phyloP scores from a whole-genome alignment of 2,113 vertebrate genomes.

The Orthonyx spaldingii region DNA sequence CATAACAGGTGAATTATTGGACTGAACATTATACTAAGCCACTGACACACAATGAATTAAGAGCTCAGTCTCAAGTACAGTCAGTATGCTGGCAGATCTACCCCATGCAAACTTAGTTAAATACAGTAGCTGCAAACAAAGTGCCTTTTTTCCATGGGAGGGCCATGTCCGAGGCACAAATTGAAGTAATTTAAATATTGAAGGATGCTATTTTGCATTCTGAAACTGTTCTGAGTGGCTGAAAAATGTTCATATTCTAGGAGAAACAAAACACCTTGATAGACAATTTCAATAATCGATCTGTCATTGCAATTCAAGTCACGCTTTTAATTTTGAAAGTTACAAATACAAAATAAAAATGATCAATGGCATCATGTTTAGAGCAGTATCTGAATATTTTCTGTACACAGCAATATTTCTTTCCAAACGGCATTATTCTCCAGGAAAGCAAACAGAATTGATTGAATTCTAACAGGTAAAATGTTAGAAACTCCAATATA shows the following conservation, averaged over 20 bases:
- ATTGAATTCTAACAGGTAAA: constrained; percentile 66
- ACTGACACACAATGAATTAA: constrained; percentile 44
- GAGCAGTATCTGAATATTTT: constrained; percentile 68
- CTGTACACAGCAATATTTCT: constrained; percentile 67
- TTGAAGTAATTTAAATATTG: constrained; percentile 55
- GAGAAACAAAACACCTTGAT: constrained; percentile 69
- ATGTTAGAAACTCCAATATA: constrained; percentile 69
- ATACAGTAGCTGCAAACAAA: constrained; percentile 75
- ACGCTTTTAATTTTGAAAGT: constrained; percentile 75
- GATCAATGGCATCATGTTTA: constrained; percentile 72
- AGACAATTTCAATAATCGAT: constrained; percentile 73
- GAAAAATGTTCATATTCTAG: constrained; percentile 59
- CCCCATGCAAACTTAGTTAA: constrained; percentile 59
- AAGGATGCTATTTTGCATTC: constrained; percentile 57
- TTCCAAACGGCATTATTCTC: constrained; percentile 70
- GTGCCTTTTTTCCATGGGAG: constrained; percentile 64
- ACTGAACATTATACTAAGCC: constrained; percentile 46
- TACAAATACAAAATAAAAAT: constrained; percentile 75
- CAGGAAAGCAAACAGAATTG: constrained; percentile 68
- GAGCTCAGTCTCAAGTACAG: constrained; percentile 59
- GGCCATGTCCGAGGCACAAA: constrained; percentile 63
- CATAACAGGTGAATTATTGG: constrained; percentile 17
- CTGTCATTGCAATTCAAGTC: constrained; percentile 80
- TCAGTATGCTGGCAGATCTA: constrained; percentile 67
- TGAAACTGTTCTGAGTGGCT: constrained; percentile 60